Conservation (phyloP, 2,113 vertebrate species). For the Gnathonemus echidnorhynchus region DNA sequence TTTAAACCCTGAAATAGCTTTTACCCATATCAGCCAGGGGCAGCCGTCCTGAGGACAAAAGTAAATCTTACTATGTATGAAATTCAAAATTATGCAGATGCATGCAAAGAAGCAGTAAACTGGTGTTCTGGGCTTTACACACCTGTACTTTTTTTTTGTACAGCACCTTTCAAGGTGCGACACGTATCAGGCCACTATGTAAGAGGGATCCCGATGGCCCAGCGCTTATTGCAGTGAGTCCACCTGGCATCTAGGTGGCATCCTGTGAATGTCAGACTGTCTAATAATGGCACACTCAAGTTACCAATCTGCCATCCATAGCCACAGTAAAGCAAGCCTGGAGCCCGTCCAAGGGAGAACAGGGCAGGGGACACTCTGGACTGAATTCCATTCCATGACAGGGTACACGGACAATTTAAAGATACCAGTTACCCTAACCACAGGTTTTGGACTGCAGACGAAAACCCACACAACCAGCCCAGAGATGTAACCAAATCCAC, state of each 20-base stretch:
- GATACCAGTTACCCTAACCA: background rate
- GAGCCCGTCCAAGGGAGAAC: background rate
- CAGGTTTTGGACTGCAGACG: background rate
- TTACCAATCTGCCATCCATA: background rate
- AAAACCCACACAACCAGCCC: background rate
- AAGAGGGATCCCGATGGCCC: background rate
- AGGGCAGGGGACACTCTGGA: background rate
- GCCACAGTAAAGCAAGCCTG: background rate
- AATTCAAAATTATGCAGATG: slow-evolving; percentile 11
- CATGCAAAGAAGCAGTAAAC: background rate
- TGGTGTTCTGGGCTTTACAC: background rate
- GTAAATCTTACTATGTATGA: slow-evolving; percentile 4
- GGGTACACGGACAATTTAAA: background rate
- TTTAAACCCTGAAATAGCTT: slow-evolving; percentile 1
- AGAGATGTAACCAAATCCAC: background rate
- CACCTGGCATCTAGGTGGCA: background rate
- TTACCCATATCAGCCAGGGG: background rate
- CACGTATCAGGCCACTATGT: background rate
- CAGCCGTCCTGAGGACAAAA: background rate
- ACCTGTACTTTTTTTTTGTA: background rate
- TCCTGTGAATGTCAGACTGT: background rate
- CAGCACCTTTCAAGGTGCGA: background rate
- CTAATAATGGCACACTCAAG: background rate
- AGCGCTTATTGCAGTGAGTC: background rate
- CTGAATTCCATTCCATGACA: background rate